A percentile compares a stretch with the other conserved stretches of the same genome.
phyloP scores from a whole-genome alignment of 2,888 invertebrate genomes.

The Nasonovia ribisnigri region DNA sequence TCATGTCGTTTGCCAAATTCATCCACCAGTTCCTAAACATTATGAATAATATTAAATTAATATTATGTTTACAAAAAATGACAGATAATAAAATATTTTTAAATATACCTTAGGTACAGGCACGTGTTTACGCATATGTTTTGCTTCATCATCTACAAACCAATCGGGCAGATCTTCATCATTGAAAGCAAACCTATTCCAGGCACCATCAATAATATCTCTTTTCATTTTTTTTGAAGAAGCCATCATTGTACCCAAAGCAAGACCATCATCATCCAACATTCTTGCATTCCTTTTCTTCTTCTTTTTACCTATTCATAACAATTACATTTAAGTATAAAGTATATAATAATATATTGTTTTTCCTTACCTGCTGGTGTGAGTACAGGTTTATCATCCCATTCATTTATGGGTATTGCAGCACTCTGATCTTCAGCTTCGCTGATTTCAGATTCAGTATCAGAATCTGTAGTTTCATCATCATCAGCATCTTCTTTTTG shows the following conservation, averaged over 20 bases:
- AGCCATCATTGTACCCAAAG: conserved; percentile 91
- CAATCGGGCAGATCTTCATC: conserved; percentile 94
- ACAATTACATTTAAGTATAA: conserved; percentile 59
- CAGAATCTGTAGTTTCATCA: conserved; percentile 70
- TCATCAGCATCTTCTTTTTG: conserved; percentile 68
- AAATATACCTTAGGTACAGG: conserved; percentile 83
- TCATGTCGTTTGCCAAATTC: conserved; percentile 86
- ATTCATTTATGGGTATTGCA: conserved; percentile 68
- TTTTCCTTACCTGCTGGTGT: conserved; percentile 55
- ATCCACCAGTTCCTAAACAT: conserved; percentile 79
- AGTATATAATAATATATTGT: neutral
- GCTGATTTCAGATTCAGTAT: conserved; percentile 69
- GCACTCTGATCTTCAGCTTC: conserved; percentile 67
- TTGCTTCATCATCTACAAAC: conserved; percentile 94
- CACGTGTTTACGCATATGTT: conserved; percentile 86
- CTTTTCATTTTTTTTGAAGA: conserved; percentile 91
- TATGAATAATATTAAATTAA: neutral
- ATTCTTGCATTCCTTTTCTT: conserved; percentile 77
- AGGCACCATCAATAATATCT: conserved; percentile 90
- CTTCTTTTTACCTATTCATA: conserved; percentile 71
- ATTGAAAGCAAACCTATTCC: conserved; percentile 94
- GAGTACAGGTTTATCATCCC: conserved; percentile 64
- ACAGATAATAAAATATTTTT: conserved; percentile 3
- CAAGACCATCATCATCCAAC: conserved; percentile 88
- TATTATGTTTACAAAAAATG: conserved; percentile 3